Evolutionary conservation across 2,113 vertebrate genomes (phyloP).

Genomic region (Microtus oregoni): DNA sequence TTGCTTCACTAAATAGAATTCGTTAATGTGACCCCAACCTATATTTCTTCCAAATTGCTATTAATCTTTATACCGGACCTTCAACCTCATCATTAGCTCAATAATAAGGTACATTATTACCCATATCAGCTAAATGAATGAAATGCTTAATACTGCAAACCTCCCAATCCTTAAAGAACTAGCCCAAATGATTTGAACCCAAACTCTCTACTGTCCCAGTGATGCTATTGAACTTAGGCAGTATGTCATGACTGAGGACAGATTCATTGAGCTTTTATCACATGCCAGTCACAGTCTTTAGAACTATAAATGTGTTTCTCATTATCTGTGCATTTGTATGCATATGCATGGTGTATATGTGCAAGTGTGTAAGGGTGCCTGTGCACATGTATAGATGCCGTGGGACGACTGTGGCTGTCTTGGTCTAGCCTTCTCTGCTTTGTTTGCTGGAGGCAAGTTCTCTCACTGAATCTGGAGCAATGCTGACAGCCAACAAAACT

Average conservation of each 20-base stretch:
- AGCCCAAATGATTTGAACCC: neutral
- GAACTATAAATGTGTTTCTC: neutral
- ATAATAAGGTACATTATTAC: neutral
- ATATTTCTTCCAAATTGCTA: neutral
- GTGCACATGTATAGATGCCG: neutral
- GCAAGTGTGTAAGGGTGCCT: neutral
- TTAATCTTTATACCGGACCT: neutral
- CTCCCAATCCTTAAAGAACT: neutral
- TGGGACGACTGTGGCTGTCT: neutral
- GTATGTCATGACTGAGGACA: neutral
- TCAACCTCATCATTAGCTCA: conserved; percentile 17
- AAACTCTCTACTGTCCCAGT: neutral
- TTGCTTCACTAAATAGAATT: neutral
- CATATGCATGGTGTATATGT: neutral
- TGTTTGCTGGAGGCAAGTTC: neutral
- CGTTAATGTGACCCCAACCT: neutral
- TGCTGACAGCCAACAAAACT: neutral
- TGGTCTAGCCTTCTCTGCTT: neutral
- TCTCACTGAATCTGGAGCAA: neutral
- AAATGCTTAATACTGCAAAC: neutral
- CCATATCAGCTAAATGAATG: conserved; percentile 34
- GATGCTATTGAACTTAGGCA: neutral
- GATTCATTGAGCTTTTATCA: neutral
- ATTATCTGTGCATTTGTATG: neutral
- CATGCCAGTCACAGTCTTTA: neutral